These are phyloP conservation scores for Gymnopithys bicolor DNA, from an alignment of 2,797 vertebrate genomes.

Conservation along the genomic window DNA sequence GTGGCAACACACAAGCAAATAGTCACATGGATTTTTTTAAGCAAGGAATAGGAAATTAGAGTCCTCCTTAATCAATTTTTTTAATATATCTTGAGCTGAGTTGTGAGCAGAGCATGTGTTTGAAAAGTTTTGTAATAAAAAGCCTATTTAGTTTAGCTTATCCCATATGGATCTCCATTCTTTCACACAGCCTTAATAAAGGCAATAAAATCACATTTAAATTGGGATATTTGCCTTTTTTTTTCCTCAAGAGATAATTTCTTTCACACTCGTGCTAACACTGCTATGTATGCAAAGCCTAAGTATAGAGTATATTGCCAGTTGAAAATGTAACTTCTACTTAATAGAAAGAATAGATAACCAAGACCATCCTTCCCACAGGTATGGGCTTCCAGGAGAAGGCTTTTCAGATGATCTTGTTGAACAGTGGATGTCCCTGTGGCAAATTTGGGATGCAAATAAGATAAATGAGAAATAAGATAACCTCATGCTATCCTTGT, in stretches of 20 bases:
- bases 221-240: not conserved
- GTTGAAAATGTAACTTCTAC: not conserved
- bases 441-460: not conserved
- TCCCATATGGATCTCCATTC: not conserved
- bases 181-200: not conserved
- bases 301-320: not conserved
- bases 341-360: not conserved
- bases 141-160: not conserved
- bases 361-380: not conserved
- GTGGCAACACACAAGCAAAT: not conserved
- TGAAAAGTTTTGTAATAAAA: conserved; percentile 4
- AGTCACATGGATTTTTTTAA: not conserved
- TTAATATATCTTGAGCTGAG: not conserved
- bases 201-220: not conserved
- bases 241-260: not conserved
- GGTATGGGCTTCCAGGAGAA: not conserved
- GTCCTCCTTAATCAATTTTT: not conserved
- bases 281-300: not conserved
- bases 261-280: not conserved
- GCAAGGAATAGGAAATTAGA: not conserved
- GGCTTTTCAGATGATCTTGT: not conserved
- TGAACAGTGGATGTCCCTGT: not conserved
- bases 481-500: not conserved
- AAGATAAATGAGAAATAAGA: not conserved
- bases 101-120: not conserved